phyloP scores from a whole-genome alignment of 2,888 invertebrate species.

The Cephus spinipes region DNA sequence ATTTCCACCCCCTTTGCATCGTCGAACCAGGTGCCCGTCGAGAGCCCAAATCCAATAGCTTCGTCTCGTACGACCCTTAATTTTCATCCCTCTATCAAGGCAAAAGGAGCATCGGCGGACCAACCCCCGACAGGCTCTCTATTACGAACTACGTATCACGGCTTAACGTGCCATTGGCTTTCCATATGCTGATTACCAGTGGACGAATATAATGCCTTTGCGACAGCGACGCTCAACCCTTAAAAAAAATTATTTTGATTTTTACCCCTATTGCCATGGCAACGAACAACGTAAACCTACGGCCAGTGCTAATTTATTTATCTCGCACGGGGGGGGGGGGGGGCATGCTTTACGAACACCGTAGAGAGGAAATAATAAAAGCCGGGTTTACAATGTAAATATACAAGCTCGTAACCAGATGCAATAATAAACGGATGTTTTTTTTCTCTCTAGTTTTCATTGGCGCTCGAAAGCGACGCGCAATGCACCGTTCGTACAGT shows the following conservation, averaged over 20 bases:
- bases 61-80: neutral
- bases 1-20: slow-evolving; percentile 3
- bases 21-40: neutral
- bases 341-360: neutral
- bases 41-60: neutral
- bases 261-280: neutral
- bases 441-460: neutral
- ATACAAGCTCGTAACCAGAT: neutral
- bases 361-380: neutral
- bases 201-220: slow-evolving; percentile 12
- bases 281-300: neutral
- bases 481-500: neutral
- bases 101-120: neutral
- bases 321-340: neutral
- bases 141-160: slow-evolving; percentile 24
- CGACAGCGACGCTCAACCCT: neutral
- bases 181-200: slow-evolving; percentile 33
- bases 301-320: neutral
- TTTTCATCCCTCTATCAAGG: neutral
- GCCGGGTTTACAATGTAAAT: neutral
- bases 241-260: neutral
- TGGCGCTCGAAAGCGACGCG: neutral
- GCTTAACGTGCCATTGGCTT: slow-evolving; percentile 24
- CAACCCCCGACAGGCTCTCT: neutral
- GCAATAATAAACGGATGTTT: neutral